Conservation (phyloP, 2,113 vertebrate species). For the Clinocottus analis region DNA sequence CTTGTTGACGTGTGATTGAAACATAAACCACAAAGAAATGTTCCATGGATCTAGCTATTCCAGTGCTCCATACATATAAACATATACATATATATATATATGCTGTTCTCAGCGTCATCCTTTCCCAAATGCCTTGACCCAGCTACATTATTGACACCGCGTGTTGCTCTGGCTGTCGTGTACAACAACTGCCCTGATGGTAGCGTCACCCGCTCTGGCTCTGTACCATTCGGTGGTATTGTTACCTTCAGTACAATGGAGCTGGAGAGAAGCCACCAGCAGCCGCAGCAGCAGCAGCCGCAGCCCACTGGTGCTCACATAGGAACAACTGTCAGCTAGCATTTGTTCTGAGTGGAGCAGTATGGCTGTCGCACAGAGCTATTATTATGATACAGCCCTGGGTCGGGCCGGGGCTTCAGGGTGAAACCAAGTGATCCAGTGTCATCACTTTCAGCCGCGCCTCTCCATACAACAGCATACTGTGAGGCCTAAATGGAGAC, state of each 20-base stretch:
- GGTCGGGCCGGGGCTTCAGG: conserved; percentile 60
- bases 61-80: not conserved
- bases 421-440: conserved; percentile 69
- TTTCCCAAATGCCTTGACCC: conserved; percentile 50
- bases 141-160: conserved; percentile 65
- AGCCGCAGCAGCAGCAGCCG: conserved; percentile 43
- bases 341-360: conserved; percentile 71
- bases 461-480: conserved; percentile 44
- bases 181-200: conserved; percentile 38
- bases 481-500: conserved; percentile 29
- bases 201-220: conserved; percentile 29
- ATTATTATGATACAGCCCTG: conserved; percentile 71
- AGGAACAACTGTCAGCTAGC: conserved; percentile 67
- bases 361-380: conserved; percentile 70
- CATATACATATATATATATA: not conserved
- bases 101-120: conserved; percentile 6
- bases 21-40: conserved; percentile 22
- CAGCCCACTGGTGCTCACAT: conserved; percentile 44
- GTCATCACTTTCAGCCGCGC: conserved; percentile 62
- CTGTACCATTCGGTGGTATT: conserved; percentile 45
- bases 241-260: conserved; percentile 49
- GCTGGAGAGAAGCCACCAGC: conserved; percentile 38
- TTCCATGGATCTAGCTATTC: conserved; percentile 15
- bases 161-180: conserved; percentile 27
- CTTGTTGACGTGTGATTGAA: not conserved